Base-by-base conservation (phyloP, 2,113 vertebrate genomes). In the Trematocara unimaculatum region DNA sequence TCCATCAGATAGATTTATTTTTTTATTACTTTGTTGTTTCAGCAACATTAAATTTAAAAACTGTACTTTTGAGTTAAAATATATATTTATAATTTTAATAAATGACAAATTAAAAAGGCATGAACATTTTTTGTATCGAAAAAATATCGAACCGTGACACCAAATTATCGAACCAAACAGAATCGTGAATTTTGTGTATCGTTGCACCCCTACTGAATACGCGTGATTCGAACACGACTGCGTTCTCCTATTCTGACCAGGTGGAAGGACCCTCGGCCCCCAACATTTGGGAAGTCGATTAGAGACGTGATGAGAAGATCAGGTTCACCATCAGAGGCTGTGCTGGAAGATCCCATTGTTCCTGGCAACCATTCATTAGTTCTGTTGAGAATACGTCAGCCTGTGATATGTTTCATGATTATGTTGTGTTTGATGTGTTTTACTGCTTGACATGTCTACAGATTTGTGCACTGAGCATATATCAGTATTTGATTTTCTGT, bases 291-390 rank as follows among this genome's bases (percentile, higher is more conserved):
- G n/a, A 8, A 23, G 18, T 1, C 12, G 62, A 23, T 40, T 14
- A 70, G 38, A 64, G 60, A 62, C 2, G 2, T 7, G 58, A 60
- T 60, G 55, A 58, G n/a, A 29, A 29, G 26, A 29, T 29, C 26
- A 29, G n/a, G n/a, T n/a, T n/a, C n/a, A n/a, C n/a, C n/a, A n/a
- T n/a, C 58, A 62, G 58, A 62, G 58, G 31, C 17, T 35, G 31
- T 33, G 58, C 31, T 62, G 58, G 31, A 62, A 35, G 0, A 62
- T 4, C 9, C 31, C 58, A 0, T 9, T 2, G 0, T 62, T 62
- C 58, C 9, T 62, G 58, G 58, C 58, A 62, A 2, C 58, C 31
- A 11, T 35, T 35, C 58, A 35, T 62, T 31, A n/a, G 31, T 35
- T 62, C 7, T 35, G 31, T 62, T 2, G 31, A 62, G 31, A 62